Conservation (phyloP, 2,888 invertebrate species). For the Drosophila silvestris region DNA sequence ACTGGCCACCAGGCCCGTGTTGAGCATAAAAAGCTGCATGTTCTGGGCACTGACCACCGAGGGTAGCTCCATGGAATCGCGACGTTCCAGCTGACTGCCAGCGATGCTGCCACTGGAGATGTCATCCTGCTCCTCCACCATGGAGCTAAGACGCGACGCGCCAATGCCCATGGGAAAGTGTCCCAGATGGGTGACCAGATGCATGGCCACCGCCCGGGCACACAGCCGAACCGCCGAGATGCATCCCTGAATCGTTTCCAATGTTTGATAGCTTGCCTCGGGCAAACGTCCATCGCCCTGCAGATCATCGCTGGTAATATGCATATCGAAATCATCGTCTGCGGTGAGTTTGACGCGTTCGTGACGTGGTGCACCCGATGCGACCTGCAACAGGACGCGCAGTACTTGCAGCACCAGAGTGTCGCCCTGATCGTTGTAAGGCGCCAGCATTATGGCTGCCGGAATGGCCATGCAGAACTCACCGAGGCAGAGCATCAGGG, state of each 20-base stretch:
- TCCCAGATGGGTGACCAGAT: slow-evolving; percentile 95
- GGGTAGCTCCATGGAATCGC: slow-evolving; percentile 89
- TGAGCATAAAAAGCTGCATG: slow-evolving; percentile 93
- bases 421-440: slow-evolving; percentile 82
- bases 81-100: slow-evolving; percentile 67
- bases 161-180: slow-evolving; percentile 97
- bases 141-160: slow-evolving; percentile 94
- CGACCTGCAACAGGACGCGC: slow-evolving; percentile 87
- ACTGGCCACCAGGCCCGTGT: slow-evolving; percentile 93
- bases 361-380: slow-evolving; percentile 82
- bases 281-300: slow-evolving; percentile 79
- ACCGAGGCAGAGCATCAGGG: slow-evolving; percentile 94
- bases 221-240: slow-evolving; percentile 87
- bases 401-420: slow-evolving; percentile 89
- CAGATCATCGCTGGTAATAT: slow-evolving; percentile 83
- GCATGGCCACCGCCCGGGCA: slow-evolving; percentile 89
- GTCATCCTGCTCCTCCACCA: slow-evolving; percentile 97
- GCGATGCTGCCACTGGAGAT: slow-evolving; percentile 82
- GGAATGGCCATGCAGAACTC: slow-evolving; percentile 97
- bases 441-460: slow-evolving; percentile 87
- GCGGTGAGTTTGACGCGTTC: slow-evolving; percentile 83
- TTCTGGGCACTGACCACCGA: slow-evolving; percentile 94
- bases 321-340: slow-evolving; percentile 85
- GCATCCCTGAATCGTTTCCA: slow-evolving; percentile 86
- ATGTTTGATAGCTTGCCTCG: slow-evolving; percentile 83